Evolutionary conservation across 2,888 invertebrate species (phyloP).

Genomic region (Cataglyphis rosenhaueri): DNA sequence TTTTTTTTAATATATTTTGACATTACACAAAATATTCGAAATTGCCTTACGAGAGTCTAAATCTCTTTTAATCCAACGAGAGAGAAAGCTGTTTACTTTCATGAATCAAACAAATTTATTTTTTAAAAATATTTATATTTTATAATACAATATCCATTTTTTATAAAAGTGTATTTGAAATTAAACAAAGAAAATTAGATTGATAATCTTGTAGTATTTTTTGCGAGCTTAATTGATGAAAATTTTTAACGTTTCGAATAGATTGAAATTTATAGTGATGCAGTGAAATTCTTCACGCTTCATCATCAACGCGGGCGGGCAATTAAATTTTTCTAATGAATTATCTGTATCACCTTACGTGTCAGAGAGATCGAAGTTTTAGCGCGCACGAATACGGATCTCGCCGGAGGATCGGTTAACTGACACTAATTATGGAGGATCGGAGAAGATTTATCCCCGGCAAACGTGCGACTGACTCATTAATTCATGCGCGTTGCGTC

Average conservation of each 20-base stretch:
- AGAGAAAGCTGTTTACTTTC: not conserved
- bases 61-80: not conserved
- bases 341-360: not conserved
- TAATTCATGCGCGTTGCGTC: constrained; percentile 71
- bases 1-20: not conserved
- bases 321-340: constrained; percentile 28
- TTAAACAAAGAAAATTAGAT: not conserved
- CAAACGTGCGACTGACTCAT: constrained; percentile 71
- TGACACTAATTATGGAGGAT: constrained; percentile 70
- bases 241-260: not conserved
- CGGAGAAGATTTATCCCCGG: constrained; percentile 70
- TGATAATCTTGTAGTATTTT: not conserved
- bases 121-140: not conserved
- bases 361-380: constrained; percentile 17
- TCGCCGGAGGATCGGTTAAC: constrained; percentile 60
- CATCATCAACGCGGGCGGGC: not conserved
- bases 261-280: constrained; percentile 1
- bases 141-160: not conserved
- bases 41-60: not conserved
- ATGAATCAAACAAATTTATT: not conserved
- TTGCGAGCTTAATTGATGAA: not conserved
- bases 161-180: not conserved
- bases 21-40: not conserved
- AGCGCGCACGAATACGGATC: constrained; percentile 28
- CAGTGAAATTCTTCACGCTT: not conserved